A percentile compares a stretch with the other conserved stretches of the same genome.
These are phyloP conservation scores for Holothuria leucospilota DNA, from an alignment of 53 echinoderm and acorn worm genomes.

Conservation along the genomic window DNA sequence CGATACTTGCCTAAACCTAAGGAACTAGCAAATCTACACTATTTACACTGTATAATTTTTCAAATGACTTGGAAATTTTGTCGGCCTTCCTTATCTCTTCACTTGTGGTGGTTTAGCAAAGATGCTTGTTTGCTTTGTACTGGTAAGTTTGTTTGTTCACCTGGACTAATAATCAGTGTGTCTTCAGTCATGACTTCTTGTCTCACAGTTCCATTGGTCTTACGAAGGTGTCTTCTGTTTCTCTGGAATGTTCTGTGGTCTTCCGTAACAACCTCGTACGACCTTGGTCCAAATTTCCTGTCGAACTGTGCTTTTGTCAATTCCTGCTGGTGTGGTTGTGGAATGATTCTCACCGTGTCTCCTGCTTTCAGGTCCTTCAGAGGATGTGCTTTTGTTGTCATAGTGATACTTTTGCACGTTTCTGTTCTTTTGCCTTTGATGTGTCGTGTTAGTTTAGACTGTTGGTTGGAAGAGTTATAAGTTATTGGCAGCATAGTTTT, in stretches of 20 bases:
- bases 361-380: constrained; percentile 53
- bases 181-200: constrained; percentile 1
- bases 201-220: constrained; percentile 30
- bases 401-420: background rate
- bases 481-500: constrained; percentile 54
- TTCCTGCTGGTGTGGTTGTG: constrained; percentile 23
- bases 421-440: constrained; percentile 38
- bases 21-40: too few relatives aligned
- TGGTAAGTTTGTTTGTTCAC: too few relatives aligned
- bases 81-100: too few relatives aligned
- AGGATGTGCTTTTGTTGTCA: constrained; percentile 33
- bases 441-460: background rate
- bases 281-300: constrained; percentile 43
- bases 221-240: background rate
- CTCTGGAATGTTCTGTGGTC: constrained; percentile 43
- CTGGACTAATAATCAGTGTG: too few relatives aligned
- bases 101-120: background rate
- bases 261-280: constrained; percentile 12
- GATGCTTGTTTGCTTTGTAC: background rate
- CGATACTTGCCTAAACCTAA: too few relatives aligned
- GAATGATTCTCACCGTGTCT: constrained; percentile 57
- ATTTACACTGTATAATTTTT: too few relatives aligned
- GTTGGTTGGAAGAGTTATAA: constrained; percentile 45
- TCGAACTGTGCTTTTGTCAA: constrained; percentile 51
- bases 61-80: too few relatives aligned